phyloP scores from a whole-genome alignment of 2,888 invertebrate species.

The Phanerotoma sp. region DNA sequence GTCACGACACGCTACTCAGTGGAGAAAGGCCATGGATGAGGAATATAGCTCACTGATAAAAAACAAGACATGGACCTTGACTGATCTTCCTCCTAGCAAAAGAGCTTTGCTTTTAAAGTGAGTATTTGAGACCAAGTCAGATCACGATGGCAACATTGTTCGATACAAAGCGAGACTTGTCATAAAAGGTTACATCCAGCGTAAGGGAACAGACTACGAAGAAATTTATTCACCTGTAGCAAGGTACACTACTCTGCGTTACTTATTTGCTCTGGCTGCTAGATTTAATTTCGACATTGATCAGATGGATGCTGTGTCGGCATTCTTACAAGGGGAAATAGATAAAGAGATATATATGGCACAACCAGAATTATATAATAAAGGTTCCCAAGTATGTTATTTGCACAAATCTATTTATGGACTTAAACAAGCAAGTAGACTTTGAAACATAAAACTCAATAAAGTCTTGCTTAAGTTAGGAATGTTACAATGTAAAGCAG shows the following conservation, averaged over 20 bases:
- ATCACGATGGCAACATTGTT: background rate
- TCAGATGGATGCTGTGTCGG: conserved; percentile 39
- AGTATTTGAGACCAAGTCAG: conserved; percentile 29
- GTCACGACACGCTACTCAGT: conserved; percentile 14
- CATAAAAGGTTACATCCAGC: conserved; percentile 38
- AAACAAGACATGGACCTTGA: conserved; percentile 29
- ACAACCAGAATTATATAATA: conserved; percentile 2
- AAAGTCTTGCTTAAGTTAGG: conserved; percentile 24
- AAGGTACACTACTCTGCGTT: conserved; percentile 27
- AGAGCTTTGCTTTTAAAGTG: conserved; percentile 29
- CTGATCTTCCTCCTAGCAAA: conserved; percentile 20
- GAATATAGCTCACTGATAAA: conserved; percentile 22
- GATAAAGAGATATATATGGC: conserved; percentile 37
- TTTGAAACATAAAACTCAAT: conserved; percentile 25
- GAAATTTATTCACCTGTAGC: conserved; percentile 35
- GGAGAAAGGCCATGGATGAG: conserved; percentile 31
- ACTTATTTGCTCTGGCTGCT: conserved; percentile 33
- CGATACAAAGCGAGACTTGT: conserved; percentile 34
- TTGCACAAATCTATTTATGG: conserved; percentile 12
- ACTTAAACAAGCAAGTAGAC: conserved; percentile 7
- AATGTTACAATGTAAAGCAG: background rate
- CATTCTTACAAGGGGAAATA: conserved; percentile 38
- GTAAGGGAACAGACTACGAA: conserved; percentile 29
- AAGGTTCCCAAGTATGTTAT: background rate
- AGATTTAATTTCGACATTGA: conserved; percentile 30